Percentiles rank a stretch among this genome's conserved stretches.
phyloP scores from a whole-genome alignment of 2,888 invertebrate species.

The Merodon equestris region DNA sequence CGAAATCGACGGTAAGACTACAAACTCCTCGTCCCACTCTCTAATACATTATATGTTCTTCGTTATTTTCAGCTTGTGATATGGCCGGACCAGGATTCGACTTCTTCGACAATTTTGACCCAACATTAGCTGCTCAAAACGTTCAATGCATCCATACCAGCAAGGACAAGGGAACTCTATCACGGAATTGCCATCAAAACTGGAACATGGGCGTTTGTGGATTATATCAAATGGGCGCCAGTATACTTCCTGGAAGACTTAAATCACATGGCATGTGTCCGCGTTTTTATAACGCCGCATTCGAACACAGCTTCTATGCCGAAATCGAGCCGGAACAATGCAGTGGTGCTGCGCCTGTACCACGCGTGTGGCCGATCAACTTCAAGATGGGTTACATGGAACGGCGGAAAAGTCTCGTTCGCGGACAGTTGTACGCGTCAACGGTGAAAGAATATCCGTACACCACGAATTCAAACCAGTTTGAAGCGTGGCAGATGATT shows the following conservation, averaged over 20 bases:
- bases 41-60: neutral
- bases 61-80: constrained; percentile 68
- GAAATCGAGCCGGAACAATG: constrained; percentile 69
- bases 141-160: constrained; percentile 72
- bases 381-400: constrained; percentile 72
- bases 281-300: constrained; percentile 71
- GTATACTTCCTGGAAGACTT: constrained; percentile 51
- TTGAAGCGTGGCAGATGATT: constrained; percentile 38
- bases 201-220: constrained; percentile 73
- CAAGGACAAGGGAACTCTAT: constrained; percentile 69
- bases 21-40: neutral
- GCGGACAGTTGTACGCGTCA: constrained; percentile 68
- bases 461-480: constrained; percentile 52
- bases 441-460: constrained; percentile 69
- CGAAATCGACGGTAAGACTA: constrained; percentile 69
- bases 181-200: constrained; percentile 71
- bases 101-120: constrained; percentile 66
- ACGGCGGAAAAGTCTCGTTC: constrained; percentile 54
- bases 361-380: constrained; percentile 62
- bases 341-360: constrained; percentile 13
- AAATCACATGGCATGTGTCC: constrained; percentile 72
- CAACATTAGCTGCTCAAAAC: constrained; percentile 70
- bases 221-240: constrained; percentile 67
- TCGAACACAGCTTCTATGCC: constrained; percentile 69
- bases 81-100: constrained; percentile 72